Conservation (phyloP, 2,888 invertebrate species). For the Cerceris ruficornis region DNA sequence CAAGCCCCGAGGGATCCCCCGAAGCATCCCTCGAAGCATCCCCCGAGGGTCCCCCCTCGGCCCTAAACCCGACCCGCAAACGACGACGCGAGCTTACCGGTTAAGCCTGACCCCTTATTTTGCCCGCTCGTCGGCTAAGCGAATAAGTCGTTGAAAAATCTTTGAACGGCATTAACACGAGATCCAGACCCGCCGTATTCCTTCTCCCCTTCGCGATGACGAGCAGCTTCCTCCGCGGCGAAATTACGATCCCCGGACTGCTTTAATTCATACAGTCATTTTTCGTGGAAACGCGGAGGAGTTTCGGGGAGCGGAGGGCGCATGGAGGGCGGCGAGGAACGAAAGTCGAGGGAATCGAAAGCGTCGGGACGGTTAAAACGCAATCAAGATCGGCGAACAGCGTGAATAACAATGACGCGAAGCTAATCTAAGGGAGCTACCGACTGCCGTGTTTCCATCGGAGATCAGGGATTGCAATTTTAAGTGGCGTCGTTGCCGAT, state of each 20-base stretch:
- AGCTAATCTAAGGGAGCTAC: slow-evolving; percentile 66
- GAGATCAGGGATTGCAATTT: slow-evolving; percentile 72
- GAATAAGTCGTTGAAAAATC: neutral
- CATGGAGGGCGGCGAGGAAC: slow-evolving; percentile 3
- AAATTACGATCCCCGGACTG: no score
- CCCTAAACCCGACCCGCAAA: slow-evolving; percentile 60
- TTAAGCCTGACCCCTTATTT: slow-evolving; percentile 59
- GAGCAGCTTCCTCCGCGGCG: no score
- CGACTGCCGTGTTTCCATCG: slow-evolving; percentile 37
- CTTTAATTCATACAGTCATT: no score
- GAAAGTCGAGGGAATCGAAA: slow-evolving; percentile 31
- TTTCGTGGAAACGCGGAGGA: neutral
- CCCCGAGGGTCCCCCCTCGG: neutral
- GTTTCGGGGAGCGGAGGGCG: slow-evolving; percentile 3
- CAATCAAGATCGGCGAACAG: slow-evolving; percentile 69
- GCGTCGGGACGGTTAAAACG: slow-evolving; percentile 70
- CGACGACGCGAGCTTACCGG: slow-evolving; percentile 74
- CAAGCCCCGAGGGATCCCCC: neutral
- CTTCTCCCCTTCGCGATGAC: no score
- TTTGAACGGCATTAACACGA: neutral
- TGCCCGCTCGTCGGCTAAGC: neutral
- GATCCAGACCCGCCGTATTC: no score
- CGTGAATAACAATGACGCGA: slow-evolving; percentile 74
- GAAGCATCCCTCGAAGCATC: neutral
- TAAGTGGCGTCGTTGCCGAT: slow-evolving; percentile 66